Evolutionary conservation across 2,113 vertebrate genomes (phyloP).

Genomic region (Genyomyrus donnyi): DNA sequence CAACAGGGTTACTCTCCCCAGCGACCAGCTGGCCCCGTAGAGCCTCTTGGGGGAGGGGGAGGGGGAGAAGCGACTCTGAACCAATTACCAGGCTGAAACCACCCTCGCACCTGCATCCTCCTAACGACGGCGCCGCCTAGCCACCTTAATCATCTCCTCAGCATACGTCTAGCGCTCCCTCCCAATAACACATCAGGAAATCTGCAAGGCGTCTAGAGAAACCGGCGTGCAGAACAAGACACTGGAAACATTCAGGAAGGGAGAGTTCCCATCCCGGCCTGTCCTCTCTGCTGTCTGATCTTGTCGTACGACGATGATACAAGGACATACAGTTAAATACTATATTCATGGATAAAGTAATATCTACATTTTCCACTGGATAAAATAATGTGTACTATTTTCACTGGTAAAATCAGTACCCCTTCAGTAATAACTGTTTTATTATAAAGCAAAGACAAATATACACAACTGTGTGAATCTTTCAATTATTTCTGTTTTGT

Average conservation of each 20-base stretch:
- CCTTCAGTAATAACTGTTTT: neutral
- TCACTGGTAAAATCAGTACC: neutral
- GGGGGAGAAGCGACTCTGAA: neutral
- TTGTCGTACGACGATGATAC: neutral
- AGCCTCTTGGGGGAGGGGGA: slow-evolving; percentile 1
- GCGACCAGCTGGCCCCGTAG: slow-evolving; percentile 5
- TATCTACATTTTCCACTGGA: neutral
- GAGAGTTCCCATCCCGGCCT: neutral
- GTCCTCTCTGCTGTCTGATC: neutral
- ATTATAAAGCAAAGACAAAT: neutral
- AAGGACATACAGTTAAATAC: neutral
- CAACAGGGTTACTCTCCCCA: neutral
- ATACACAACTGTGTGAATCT: neutral
- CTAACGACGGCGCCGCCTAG: neutral
- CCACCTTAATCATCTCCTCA: slow-evolving; percentile 14
- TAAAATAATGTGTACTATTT: neutral
- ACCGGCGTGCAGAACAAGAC: neutral
- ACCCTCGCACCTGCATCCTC: slow-evolving; percentile 26
- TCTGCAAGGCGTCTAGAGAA: neutral
- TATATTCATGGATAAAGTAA: neutral
- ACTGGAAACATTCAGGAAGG: neutral
- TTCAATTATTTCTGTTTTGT: neutral
- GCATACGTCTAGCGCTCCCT: slow-evolving; percentile 13
- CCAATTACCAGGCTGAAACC: slow-evolving; percentile 23
- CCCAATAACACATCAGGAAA: slow-evolving; percentile 25